Conservation (phyloP, 2,113 vertebrate genomes). For the Catharus minimus region DNA sequence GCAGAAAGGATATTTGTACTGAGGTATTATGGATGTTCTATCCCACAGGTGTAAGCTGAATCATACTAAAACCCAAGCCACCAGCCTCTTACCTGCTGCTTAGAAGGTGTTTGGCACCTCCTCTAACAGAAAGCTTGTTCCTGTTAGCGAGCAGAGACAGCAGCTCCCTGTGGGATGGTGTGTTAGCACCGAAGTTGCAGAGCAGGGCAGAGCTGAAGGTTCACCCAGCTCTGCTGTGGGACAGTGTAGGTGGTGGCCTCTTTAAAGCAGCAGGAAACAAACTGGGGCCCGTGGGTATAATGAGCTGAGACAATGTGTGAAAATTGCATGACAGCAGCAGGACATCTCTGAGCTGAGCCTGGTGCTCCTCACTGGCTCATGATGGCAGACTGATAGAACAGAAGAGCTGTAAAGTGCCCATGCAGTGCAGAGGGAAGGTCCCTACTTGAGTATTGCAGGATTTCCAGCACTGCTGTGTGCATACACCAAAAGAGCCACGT, state of each 20-base stretch:
- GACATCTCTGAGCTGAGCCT: background rate
- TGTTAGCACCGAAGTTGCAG: constrained; percentile 45
- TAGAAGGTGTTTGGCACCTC: background rate
- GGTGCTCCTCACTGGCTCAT: background rate
- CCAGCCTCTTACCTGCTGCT: constrained; percentile 15
- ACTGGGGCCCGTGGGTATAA: background rate
- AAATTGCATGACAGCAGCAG: background rate
- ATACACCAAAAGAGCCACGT: background rate
- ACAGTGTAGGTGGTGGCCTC: background rate
- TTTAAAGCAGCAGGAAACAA: background rate
- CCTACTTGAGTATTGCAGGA: constrained; percentile 9
- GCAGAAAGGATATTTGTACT: constrained; percentile 2
- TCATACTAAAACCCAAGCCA: background rate
- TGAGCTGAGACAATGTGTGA: background rate
- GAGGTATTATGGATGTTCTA: constrained; percentile 38
- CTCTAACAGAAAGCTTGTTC: background rate
- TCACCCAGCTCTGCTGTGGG: constrained; percentile 13
- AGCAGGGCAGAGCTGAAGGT: constrained; percentile 26
- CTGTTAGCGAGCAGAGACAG: background rate
- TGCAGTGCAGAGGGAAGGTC: background rate
- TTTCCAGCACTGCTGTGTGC: constrained; percentile 4
- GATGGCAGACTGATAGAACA: background rate
- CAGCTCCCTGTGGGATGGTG: constrained; percentile 40
- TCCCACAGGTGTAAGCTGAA: background rate
- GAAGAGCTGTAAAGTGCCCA: constrained; percentile 14